Conservation (phyloP, 2,797 vertebrate genomes). For the Brotula barbata region DNA sequence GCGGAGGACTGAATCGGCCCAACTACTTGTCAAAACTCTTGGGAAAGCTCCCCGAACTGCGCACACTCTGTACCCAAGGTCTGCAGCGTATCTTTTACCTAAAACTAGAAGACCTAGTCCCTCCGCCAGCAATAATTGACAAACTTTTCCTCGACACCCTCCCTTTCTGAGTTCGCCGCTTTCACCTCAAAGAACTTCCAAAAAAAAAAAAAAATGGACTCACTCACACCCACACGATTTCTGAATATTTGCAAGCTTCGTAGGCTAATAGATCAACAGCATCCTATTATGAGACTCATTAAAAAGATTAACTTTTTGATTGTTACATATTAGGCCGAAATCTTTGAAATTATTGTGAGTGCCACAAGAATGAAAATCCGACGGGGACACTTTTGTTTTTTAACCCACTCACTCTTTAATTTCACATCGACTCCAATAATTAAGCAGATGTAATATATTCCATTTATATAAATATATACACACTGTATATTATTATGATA, state of each 20-base stretch:
- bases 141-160: constrained; percentile 99
- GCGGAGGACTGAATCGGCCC: constrained; percentile 92
- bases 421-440: constrained; percentile 85
- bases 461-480: constrained; percentile 79
- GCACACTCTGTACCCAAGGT: constrained; percentile 98
- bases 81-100: constrained; percentile 99
- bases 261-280: constrained; percentile 50
- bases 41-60: constrained; percentile 98
- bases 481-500: constrained; percentile 78
- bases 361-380: constrained; percentile 64
- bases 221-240: constrained; percentile 61
- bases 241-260: constrained; percentile 61
- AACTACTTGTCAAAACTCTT: constrained; percentile 99
- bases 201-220: constrained; percentile 69
- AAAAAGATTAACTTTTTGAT: constrained; percentile 47
- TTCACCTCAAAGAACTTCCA: constrained; percentile 79
- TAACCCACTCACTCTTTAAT: constrained; percentile 77
- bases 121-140: constrained; percentile 99
- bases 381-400: no score
- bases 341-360: constrained; percentile 58
- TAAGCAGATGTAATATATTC: constrained; percentile 86
- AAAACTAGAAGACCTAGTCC: constrained; percentile 98
- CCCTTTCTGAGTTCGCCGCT: constrained; percentile 89
- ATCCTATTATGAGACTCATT: constrained; percentile 40
- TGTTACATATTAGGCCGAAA: constrained; percentile 37